Evolutionary conservation across 2,113 vertebrate species (phyloP), one percentile per base, ranked within the genome.

Genomic region (Herpetotheres cachinnans): DNA sequence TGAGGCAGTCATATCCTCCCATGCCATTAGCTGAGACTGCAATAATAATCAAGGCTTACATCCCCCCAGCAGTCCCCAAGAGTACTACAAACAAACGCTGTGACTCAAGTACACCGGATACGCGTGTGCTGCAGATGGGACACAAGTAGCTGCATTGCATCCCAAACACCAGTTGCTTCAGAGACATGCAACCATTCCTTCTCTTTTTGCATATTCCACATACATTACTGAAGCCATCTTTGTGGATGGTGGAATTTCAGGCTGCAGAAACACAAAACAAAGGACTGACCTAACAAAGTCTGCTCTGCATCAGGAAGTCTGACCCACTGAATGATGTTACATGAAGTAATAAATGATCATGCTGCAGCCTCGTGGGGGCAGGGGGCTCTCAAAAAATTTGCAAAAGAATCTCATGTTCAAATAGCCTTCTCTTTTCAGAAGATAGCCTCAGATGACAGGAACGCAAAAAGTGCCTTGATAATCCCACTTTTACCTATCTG

Each of bases 41-140:
- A 66, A 11, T 38, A 50, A 49, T 11, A 58, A 34, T 10, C 36
- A 55, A 69, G 38, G 34, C 26, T 73, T 77, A 25, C 10, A 10
- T 27, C 24, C 18, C n/a, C 9, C 10, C 4, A 3, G 38, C 11
- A 55, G 25, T 11, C 44, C 34, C 56, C 83, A 40, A 16, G 44
- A 86, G 12, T 15, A 11, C 78, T 70, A 36, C 38, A 54, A 78
- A 73, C 14, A 55, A 46, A 73, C 14, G 22, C 38, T 52, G 40
- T 29, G 46, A 56, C 49, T 58, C 34, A 15, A 47, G 30, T 13
- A 14, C 44, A 54, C 22, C 5, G 1, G 11, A 17, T 36, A 62
- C 3, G 2, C 1, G 1, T 13, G 40, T 8, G 13, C 27, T 32
- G 72, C 5, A 4, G 34, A 67, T 4, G 21, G 32, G 27, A 61